Evolutionary conservation across 2,113 vertebrate species (phyloP), one percentile per base, ranked within the genome.

Genomic region (Thalassarche chlororhynchos): DNA sequence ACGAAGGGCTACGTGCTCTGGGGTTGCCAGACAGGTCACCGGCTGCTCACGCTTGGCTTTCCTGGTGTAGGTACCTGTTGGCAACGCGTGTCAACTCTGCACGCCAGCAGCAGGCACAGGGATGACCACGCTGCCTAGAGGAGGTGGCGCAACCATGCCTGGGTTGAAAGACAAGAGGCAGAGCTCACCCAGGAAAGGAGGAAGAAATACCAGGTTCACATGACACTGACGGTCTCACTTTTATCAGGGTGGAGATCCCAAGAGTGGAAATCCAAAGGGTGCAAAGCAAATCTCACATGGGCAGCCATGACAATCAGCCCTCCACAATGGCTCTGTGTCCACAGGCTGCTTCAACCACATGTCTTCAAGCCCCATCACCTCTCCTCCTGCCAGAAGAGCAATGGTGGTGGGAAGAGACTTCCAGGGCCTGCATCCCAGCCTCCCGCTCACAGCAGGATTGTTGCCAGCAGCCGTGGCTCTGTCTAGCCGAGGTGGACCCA

Each of bases 281-380:
- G 23, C 42, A 72, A 29, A 68, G 12, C 12, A 46, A 54, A 61
- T 32, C 52, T 44, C 36, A 51, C 3, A 1, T 16, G 9, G 14
- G n/a, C n/a, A 74, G 14, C 26, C 3, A 2, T 38, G 36, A 34
- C 36, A 47, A 12, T 38, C 61, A 79, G 28, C 84, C 42, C 34
- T 70, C 36, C 40, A 32, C 0, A 0, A 38, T 28, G 36, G n/a
- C 40, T 87, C 31, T 60, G 31, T 8, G 5, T 18, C 51, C 46
- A 46, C 9, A 23, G 34, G 16, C 19, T 11, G 3, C 34, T 66
- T 84, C 11, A 47, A 47, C 10, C 31, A 7, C 3, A 0, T 5
- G 17, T 77, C 52, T 62, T 31, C 42, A 26, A 89, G 36, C 19
- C 64, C 29, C 42, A 38, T 4, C n/a, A 49, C 31, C 24, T 52